A percentile compares a stretch with the other conserved stretches of the same genome.
Evolutionary conservation across 2,797 vertebrate species (phyloP).

Genomic region (Staurois parvus): DNA sequence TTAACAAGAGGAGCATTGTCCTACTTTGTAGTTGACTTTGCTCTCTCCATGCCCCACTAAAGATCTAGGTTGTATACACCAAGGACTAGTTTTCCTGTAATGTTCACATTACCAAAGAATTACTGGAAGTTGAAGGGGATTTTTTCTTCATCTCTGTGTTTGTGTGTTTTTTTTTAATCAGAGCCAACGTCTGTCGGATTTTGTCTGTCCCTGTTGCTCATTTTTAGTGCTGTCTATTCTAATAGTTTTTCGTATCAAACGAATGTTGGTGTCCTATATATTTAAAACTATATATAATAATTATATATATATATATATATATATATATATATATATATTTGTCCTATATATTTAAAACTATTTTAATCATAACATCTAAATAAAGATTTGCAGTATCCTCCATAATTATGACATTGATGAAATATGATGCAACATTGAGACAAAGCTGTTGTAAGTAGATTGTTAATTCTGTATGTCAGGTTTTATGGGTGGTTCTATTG

Average conservation of each 20-base stretch:
- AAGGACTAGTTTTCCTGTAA: slow-evolving; percentile 28
- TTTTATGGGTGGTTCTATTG: neutral
- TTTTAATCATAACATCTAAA: neutral
- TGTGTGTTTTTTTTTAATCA: neutral
- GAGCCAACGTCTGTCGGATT: neutral
- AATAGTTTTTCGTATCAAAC: neutral
- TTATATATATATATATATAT: neutral
- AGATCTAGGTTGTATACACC: slow-evolving; percentile 29
- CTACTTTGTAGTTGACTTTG: slow-evolving; percentile 48
- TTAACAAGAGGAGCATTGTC: slow-evolving; percentile 29
- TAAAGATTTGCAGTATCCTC: neutral
- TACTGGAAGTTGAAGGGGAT: neutral
- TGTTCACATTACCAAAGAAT: slow-evolving; percentile 4
- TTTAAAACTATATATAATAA: neutral
- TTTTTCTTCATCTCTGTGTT: neutral
- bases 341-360: neutral
- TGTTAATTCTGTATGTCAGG: neutral
- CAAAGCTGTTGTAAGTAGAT: slow-evolving; percentile 22
- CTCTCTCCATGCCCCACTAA: slow-evolving; percentile 30
- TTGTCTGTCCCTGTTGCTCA: neutral
- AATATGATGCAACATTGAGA: neutral
- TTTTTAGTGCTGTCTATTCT: neutral
- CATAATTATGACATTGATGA: neutral
- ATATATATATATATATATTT: neutral
- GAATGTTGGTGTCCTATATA: neutral